These are phyloP conservation scores for Scortum barcoo DNA, from an alignment of 2,113 vertebrate genomes.

Conservation along the genomic window DNA sequence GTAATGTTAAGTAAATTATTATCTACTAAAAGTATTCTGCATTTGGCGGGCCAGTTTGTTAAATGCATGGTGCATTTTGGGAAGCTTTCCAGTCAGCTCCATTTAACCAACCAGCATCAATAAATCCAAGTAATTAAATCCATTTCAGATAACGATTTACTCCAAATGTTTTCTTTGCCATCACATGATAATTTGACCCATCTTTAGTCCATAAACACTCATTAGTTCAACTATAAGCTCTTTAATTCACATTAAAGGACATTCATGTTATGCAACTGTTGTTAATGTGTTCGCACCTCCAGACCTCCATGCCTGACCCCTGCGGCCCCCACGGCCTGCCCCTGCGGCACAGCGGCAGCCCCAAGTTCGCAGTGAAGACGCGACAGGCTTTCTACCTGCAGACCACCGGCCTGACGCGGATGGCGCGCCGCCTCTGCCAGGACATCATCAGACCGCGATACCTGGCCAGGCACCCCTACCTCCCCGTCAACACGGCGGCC, in stretches of 20 bases:
- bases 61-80: constrained; percentile 10
- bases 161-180: constrained; percentile 24
- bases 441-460: constrained; percentile 92
- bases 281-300: neutral
- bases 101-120: neutral
- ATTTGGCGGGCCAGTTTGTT: neutral
- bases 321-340: constrained; percentile 92
- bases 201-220: neutral
- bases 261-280: neutral
- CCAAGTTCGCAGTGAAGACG: constrained; percentile 98
- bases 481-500: constrained; percentile 94
- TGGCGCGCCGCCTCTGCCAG: constrained; percentile 92
- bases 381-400: constrained; percentile 96
- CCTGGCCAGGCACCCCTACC: constrained; percentile 93
- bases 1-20: constrained; percentile 8
- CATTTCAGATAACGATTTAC: neutral
- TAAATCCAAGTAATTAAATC: constrained; percentile 19
- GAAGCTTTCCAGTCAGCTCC: constrained; percentile 19
- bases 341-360: constrained; percentile 92
- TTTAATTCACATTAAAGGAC: neutral
- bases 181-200: constrained; percentile 8
- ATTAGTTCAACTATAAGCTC: neutral
- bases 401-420: constrained; percentile 90
- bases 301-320: too few relatives aligned
- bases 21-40: neutral